A percentile compares a stretch with the other conserved stretches of the same genome.
Evolutionary conservation across 2,888 invertebrate genomes (phyloP).

Genomic region (Heliconius ismenius): DNA sequence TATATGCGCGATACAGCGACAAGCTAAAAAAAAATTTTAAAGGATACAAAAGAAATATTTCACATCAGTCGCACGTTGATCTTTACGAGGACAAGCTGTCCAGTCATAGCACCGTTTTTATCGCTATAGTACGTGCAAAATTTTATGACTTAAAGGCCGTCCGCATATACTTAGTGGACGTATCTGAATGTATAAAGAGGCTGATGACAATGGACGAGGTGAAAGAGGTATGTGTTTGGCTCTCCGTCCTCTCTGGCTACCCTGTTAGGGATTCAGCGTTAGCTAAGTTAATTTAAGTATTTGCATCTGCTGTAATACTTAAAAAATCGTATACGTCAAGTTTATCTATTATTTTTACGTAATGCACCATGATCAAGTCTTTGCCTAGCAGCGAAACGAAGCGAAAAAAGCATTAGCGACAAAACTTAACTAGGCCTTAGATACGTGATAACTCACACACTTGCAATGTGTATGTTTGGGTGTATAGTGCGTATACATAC

Average conservation of each 20-base stretch:
- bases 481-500: not conserved
- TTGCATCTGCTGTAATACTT: not conserved
- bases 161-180: not conserved
- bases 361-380: not conserved
- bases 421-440: not conserved
- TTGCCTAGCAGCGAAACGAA: not conserved
- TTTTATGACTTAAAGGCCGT: not conserved
- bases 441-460: constrained; percentile 1
- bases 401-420: not conserved
- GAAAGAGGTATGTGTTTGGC: too few species aligned
- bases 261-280: too few species aligned
- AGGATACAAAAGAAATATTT: not conserved
- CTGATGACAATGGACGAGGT: too few species aligned
- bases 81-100: not conserved
- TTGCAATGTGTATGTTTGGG: not conserved
- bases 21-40: not conserved
- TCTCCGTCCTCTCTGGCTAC: too few species aligned
- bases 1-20: not conserved
- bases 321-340: not conserved
- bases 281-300: not conserved
- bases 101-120: not conserved
- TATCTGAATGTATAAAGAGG: too few species aligned
- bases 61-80: not conserved
- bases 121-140: not conserved
- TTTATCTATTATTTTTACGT: not conserved